Conservation (phyloP, 2,797 vertebrate genomes). For the Acanthurus lineatus region DNA sequence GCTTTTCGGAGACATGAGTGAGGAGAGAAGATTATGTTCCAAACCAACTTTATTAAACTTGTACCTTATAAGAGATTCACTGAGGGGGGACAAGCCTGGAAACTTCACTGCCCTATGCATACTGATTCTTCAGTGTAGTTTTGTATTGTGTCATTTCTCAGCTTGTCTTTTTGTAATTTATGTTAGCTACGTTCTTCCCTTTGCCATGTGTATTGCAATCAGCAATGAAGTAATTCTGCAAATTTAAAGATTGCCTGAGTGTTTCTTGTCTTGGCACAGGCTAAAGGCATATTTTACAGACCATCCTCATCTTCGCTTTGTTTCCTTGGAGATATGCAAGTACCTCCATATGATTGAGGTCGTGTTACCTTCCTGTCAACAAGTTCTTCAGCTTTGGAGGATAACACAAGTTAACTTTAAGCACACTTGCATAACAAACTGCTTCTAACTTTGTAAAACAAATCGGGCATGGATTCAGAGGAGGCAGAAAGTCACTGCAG, state of each 20-base stretch:
- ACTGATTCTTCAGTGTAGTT: neutral
- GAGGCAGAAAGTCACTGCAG: too few species aligned
- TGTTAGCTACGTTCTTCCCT: neutral
- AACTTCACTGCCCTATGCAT: neutral
- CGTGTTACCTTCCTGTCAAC: too few species aligned
- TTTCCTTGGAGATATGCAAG: too few species aligned
- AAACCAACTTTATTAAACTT: neutral
- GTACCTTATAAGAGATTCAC: neutral
- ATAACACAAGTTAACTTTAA: too few species aligned
- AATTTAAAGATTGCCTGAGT: neutral
- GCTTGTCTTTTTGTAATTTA: neutral
- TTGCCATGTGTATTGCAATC: neutral
- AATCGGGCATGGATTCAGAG: too few species aligned
- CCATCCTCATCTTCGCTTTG: too few species aligned
- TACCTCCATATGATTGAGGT: too few species aligned
- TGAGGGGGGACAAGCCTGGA: neutral
- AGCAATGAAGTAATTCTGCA: neutral
- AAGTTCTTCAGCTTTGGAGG: too few species aligned
- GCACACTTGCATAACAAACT: too few species aligned
- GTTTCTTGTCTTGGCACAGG: too few species aligned
- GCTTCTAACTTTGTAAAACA: too few species aligned
- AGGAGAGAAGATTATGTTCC: neutral
- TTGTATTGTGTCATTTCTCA: neutral
- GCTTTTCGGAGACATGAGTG: conserved; percentile 25
- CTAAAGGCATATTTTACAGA: too few species aligned